Evolutionary conservation across 2,888 invertebrate genomes (phyloP), one percentile per base, ranked within the genome.

Genomic region (Gibbula magus): DNA sequence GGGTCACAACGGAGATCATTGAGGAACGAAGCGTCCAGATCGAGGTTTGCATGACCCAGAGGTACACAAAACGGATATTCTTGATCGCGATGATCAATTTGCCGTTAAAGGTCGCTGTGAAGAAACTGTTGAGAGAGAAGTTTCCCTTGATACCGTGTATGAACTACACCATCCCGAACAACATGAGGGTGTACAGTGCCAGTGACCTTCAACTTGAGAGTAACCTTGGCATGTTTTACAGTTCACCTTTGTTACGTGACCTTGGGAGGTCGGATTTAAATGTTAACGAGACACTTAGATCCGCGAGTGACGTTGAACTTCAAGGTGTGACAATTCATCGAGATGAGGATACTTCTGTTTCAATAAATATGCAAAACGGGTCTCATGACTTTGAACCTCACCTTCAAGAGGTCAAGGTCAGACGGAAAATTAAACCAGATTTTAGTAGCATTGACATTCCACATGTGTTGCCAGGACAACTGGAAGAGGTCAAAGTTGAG

Each of bases 1-100:
- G 86, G n/a, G 85, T 91, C 18, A 88, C 86, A 7, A 54, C 76
- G 29, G 87, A 87, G 0, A 81, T 87, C n/a, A 80, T 92, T 4
- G 83, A 83, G 66, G 86, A 88, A 18, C 84, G 87, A 79, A 86
- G 86, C 29, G 79, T 92, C 22, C 87, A 89, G 76, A 81, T 91
- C 25, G 89, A 91, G 78, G 89, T 91, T 20, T 91, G 89, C 82
- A 85, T 91, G 52, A 88, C 87, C 0, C 92, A 92, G 83, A 88
- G 88, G 77, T 89, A 88, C 79, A 86, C 89, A 0, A 84, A 87
- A 35, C 82, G 87, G 66, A 86, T 87, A 74, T 91, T 88, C 80
- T 83, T 90, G 20, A 86, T 92, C 53, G 90, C 89, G 35, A 89
- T 90, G 84, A 83, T 88, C 35, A 86, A 86, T 61, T 83, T 91